Base-by-base conservation (phyloP, 2,797 vertebrate genomes). In the Rhynchonycteris naso region DNA sequence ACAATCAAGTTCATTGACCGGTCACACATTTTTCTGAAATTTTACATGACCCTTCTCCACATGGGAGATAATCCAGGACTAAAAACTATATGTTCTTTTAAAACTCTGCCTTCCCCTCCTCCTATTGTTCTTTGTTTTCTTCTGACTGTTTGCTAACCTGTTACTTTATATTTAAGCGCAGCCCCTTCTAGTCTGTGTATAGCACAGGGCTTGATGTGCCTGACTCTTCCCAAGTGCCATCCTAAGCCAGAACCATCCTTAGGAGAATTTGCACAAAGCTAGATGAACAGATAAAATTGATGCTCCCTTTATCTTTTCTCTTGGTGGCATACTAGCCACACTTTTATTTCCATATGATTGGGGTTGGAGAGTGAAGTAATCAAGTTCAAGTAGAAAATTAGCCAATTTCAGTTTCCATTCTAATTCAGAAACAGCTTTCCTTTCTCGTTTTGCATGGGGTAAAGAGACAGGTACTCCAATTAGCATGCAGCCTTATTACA, bases 401-500 rank as follows among this genome's bases (percentile, higher is more conserved):
- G 88, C 30, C 50, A 86, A 83, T 85, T 88, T 93, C 90, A 76
- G 33, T 82, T 87, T 65, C n/a, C 61, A 81, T 88, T 93, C 79
- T 69, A 90, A 88, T 43, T 90, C 54, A 90, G 71, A 80, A 75
- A 84, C 9, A 65, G 61, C 16, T 84, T 91, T 85, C 59, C 75
- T 91, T 52, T 61, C 69, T 26, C 59, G 13, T 72, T 86, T 75
- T 68, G 15, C 90, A 52, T 35, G 19, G 56, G 26, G 22, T 68
- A 21, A 69, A 16, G 18, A 83, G 24, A 58, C 5, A 15, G 16
- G 26, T 54, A 10, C 19, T 68, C 43, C 30, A 72, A 21, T 75
- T 75, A 75, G 59, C 38, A 43, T 47, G 30, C 10, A 61, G 38
- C 1, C n/a, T 91, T 68, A 68, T 71, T 69, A 74, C n/a, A 80